A percentile compares a stretch with the other conserved stretches of the same genome.
These are phyloP conservation scores for Austrolebias charrua DNA, from an alignment of 2,797 vertebrate genomes.

Conservation along the genomic window DNA sequence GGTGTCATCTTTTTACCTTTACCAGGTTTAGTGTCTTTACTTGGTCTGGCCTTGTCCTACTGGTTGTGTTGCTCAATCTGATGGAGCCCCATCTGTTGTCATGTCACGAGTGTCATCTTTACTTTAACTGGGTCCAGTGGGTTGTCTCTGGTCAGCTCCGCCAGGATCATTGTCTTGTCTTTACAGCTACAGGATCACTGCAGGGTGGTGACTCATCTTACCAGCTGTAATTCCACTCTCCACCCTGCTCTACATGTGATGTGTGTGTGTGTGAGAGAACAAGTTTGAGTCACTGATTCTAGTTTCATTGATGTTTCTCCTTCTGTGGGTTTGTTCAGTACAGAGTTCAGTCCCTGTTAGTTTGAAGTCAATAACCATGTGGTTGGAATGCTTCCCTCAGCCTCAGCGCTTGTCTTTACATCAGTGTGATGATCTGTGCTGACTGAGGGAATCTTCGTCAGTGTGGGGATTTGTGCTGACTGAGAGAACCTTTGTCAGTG, in stretches of 20 bases:
- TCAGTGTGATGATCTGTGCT: constrained; percentile 37
- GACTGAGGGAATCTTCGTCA: too few species aligned
- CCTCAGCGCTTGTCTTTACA: constrained; percentile 4
- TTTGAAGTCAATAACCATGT: constrained; percentile 1
- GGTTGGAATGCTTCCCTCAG: constrained; percentile 2
- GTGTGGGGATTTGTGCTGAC: too few species aligned
- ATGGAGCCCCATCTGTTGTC: too few species aligned
- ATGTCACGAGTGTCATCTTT: too few species aligned
- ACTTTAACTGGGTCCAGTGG: too few species aligned
- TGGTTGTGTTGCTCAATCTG: too few species aligned
- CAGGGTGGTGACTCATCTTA: constrained; percentile 60
- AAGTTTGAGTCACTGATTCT: constrained; percentile 18
- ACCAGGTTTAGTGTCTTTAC: too few species aligned
- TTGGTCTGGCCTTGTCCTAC: too few species aligned
- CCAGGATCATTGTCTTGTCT: too few species aligned
- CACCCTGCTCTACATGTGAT: constrained; percentile 23
- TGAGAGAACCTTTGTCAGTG: too few species aligned
- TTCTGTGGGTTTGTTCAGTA: not conserved
- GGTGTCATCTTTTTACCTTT: too few species aligned
- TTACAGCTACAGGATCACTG: constrained; percentile 32
- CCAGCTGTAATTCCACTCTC: constrained; percentile 55
- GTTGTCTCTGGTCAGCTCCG: too few species aligned
- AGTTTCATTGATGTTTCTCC: not conserved
- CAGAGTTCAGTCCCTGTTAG: constrained; percentile 10
- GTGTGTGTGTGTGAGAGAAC: constrained; percentile 5